Percentiles rank a stretch among this genome's conserved stretches.
Evolutionary conservation across 2,888 invertebrate genomes (phyloP).

Genomic region (Priocnemis perturbator): DNA sequence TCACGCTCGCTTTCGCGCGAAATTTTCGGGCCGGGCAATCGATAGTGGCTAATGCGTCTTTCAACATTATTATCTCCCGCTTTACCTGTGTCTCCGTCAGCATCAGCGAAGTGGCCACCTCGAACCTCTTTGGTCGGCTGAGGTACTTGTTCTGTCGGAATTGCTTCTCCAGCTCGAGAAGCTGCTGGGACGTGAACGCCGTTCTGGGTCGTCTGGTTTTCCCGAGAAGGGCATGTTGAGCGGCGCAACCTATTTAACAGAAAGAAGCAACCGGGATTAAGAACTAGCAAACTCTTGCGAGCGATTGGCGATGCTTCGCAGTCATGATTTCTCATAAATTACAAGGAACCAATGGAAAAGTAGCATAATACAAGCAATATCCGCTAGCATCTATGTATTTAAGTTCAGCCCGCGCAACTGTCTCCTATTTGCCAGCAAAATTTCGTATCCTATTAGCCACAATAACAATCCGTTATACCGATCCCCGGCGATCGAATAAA

Average conservation of each 20-base stretch:
- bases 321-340: too few relatives aligned
- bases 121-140: constrained; percentile 97
- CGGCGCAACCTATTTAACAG: constrained; percentile 76
- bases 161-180: constrained; percentile 97
- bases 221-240: constrained; percentile 87
- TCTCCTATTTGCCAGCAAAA: too few relatives aligned
- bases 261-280: not conserved
- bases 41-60: constrained; percentile 18
- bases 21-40: constrained; percentile 1
- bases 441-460: constrained; percentile 16
- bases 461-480: constrained; percentile 34
- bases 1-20: not conserved
- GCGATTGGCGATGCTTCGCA: not conserved
- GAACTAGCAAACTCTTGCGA: not conserved
- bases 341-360: too few relatives aligned
- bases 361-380: too few relatives aligned
- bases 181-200: constrained; percentile 98
- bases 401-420: too few relatives aligned
- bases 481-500: constrained; percentile 67
- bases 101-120: constrained; percentile 98
- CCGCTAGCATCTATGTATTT: too few relatives aligned
- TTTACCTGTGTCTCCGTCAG: constrained; percentile 97
- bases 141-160: constrained; percentile 99
- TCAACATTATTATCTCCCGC: constrained; percentile 13
- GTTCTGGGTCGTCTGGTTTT: constrained; percentile 96